Evolutionary conservation across 2,888 invertebrate genomes (phyloP), one percentile per base, ranked within the genome.

Genomic region (Apotomis turbidana): DNA sequence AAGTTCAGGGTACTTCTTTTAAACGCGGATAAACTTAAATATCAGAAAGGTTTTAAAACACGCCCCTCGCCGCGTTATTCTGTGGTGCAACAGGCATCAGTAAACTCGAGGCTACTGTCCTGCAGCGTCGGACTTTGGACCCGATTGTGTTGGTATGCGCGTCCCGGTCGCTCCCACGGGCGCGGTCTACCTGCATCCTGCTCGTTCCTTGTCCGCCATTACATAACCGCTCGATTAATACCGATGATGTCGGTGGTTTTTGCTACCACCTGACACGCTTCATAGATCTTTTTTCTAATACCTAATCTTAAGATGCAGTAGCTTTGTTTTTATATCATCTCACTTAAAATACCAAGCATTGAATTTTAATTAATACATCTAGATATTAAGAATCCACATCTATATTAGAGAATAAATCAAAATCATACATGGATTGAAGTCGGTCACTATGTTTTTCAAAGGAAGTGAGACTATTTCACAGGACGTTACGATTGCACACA

Each of bases 91-190:
- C 55, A 57, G 59, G 78, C 78, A 80, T 59, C 62, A 41, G 68
- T 44, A 78, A 74, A 74, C 71, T 77, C 80, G 86, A 85, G 85
- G 87, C 86, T 86, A 89, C 87, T 87, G 85, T 86, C 85, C 86
- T 85, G 85, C 79, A 83, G 75, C 80, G 82, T 82, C 81, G 91
- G 90, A 92, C 91, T 92, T 92, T 90, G 88, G 86, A 91, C 90
- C 83, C 82, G 81, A 83, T 80, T 89, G 87, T 89, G 87, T 88
- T 90, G 86, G 82, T 90, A 86, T 85, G 79, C 82, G 81, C 82
- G 82, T 91, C 90, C 83, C 87, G 80, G 85, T 91, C 84, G 73
- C 84, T 83, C 88, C 77, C 78, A 78, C 76, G 76, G 77, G 79
- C 71, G 74, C 71, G 68, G 64, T 70, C 70, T 75, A 68, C 76